Base-by-base conservation (phyloP, 2,113 vertebrate genomes). In the Salvelinus alpinus region DNA sequence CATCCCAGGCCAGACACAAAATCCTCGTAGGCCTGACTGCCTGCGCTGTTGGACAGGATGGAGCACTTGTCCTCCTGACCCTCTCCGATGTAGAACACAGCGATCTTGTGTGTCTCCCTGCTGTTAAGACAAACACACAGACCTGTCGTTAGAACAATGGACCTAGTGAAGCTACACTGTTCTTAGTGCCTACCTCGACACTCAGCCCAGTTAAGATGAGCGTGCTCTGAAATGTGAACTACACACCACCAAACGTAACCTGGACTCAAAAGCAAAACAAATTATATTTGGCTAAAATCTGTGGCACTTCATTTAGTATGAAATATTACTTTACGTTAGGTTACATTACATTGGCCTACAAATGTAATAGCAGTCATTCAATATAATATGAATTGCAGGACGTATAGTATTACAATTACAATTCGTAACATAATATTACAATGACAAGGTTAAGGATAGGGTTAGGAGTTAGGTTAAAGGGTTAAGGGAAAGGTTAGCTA, bases 61-160 rank as follows among this genome's bases (percentile, higher is more conserved):
- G 98, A 99, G 76, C 93, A 96, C 84, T 99, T 99, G 88, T 99
- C 97, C 87, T 99, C 98, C 87, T 99, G 98, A 13, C 98, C 97
- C 85, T 99, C 97, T 20, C 95, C 96, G 16, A 99, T 98, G 90
- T 99, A 99, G 88, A 99, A 98, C 74, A 99, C 96, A 0, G 98
- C 97, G 4, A 99, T 99, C 92, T 99, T 99, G 91, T 99, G 98
- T 0, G 97, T 99, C 90, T 99, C 98, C 47, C 98, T 95, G 80
- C 97, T 99, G 83, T 16, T 16, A 90, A 82, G 47, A 85, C 59
- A 77, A 54, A 72, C 16, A 81, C 27, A 51, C 5, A 62, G 13
- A 24, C 59, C 6, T 29, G 64, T 20, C 72, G 74, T 69, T 18
- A 4, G 25, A 20, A 68, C 51, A 9, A 27, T 67, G 20, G 11